A percentile compares a stretch with the other conserved stretches of the same genome.
Evolutionary conservation across 2,888 invertebrate genomes (phyloP).

Genomic region (Trichogramma evanescens): DNA sequence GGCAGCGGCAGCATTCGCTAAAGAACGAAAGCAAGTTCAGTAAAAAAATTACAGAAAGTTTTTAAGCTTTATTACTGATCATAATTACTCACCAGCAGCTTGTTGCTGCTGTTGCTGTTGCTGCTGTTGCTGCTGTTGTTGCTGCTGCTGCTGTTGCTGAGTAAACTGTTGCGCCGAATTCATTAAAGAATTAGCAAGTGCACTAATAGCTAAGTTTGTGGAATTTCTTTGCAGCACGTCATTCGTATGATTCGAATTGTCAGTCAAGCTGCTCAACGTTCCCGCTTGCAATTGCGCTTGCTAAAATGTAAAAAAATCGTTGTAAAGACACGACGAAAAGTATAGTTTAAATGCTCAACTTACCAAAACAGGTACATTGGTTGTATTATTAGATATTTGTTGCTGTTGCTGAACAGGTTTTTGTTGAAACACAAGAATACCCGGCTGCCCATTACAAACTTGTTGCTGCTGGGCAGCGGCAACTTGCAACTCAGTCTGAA

Average conservation of each 20-base stretch:
- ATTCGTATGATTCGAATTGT: slow-evolving; percentile 44
- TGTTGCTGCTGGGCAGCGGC: slow-evolving; percentile 1
- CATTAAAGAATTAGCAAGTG: slow-evolving; percentile 73
- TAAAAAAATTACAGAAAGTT: slow-evolving; percentile 4
- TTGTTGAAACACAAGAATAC: slow-evolving; percentile 50
- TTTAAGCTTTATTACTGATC: background rate
- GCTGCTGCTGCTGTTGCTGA: slow-evolving; percentile 57
- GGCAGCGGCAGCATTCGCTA: slow-evolving; percentile 37
- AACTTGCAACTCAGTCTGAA: background rate
- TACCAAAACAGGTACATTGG: slow-evolving; percentile 66
- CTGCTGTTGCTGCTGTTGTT: slow-evolving; percentile 22
- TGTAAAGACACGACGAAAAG: background rate
- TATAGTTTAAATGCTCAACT: slow-evolving; percentile 33
- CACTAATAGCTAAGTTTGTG: slow-evolving; percentile 66
- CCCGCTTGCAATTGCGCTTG: slow-evolving; percentile 57
- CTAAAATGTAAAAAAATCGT: slow-evolving; percentile 40
- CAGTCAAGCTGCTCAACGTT: slow-evolving; percentile 51
- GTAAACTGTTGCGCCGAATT: slow-evolving; percentile 76
- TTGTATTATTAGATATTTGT: slow-evolving; percentile 41
- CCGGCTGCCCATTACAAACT: slow-evolving; percentile 43
- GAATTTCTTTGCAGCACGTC: slow-evolving; percentile 51
- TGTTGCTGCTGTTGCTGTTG: slow-evolving; percentile 19
- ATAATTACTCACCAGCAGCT: slow-evolving; percentile 8
- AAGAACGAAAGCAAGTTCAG: too few relatives aligned
- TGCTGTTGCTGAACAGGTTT: slow-evolving; percentile 35